Base-by-base conservation (phyloP, 2,797 vertebrate species). In the Sebastolobus altivelis region DNA sequence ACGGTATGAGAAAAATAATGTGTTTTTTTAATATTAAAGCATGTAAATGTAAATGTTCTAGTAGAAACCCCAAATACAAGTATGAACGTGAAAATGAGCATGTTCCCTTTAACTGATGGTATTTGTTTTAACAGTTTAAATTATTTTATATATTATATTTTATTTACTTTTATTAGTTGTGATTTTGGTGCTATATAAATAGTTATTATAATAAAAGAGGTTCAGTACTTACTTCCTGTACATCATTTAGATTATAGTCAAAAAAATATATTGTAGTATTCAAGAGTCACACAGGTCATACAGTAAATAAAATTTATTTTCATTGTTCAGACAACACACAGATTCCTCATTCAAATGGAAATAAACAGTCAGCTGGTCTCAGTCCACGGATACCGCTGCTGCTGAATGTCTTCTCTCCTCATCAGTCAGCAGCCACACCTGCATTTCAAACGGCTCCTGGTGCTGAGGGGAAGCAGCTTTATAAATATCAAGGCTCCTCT, bases 251-350 rank as follows among this genome's bases (percentile, higher is more conserved):
- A n/a, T 59, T 2, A 43, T 27, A 12, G 55, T 29, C 16, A 0
- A 71, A 59, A 43, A 13, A 43, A n/a, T 52, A n/a, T 2, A n/a
- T 18, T 9, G 8, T 7, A n/a, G 4, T 46, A 69, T 35, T 46
- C 8, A 78, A 59, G 33, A 81, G 16, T 66, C 61, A 61, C 54
- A 65, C n/a, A 9, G 5, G 4, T 18, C 6, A 14, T 84, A 90
- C 29, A 90, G 85, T 86, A 90, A 94, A 94, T 94, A 94, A 92
- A 93, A 93, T 95, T 92, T 95, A 94, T 95, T 96, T 85, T 87
- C 81, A 89, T 77, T 77, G 70, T 84, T 90, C 80, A 85, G 84
- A 85, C 76, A 78, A 79, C 73, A 80, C 77, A 92, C 81, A 79
- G 74, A 88, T 61, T 80, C 18, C 65, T 86, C 63, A 65, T 75